Conservation (phyloP, 1,140 invertebrate genomes). For the Danaus melanippus region DNA sequence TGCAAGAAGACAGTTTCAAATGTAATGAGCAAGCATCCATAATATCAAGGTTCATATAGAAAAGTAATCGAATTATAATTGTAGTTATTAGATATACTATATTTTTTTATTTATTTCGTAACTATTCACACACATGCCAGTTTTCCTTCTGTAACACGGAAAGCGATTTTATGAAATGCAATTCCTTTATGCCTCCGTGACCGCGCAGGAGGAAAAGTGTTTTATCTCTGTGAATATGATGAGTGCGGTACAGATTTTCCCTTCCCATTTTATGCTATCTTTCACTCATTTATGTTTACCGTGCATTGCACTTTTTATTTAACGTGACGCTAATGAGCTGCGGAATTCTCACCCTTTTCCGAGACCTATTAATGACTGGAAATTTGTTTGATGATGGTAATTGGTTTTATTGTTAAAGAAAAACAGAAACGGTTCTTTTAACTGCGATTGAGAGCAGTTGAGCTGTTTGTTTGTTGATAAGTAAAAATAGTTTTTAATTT, state of each 20-base stretch:
- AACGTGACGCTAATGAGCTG: slow-evolving; percentile 23
- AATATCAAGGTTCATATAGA: too few species aligned
- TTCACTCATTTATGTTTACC: slow-evolving; percentile 20
- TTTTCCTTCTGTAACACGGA: not conserved
- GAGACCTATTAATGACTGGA: slow-evolving; percentile 5
- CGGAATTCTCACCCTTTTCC: slow-evolving; percentile 8
- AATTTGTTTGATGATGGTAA: not conserved
- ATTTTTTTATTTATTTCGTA: too few species aligned
- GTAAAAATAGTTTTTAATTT: too few species aligned
- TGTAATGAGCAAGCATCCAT: too few species aligned
- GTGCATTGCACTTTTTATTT: slow-evolving; percentile 18
- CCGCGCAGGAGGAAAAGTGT: slow-evolving; percentile 14
- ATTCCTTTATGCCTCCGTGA: slow-evolving; percentile 13
- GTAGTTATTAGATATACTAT: too few species aligned
- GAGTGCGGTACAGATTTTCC: slow-evolving; percentile 9
- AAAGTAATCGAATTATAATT: too few species aligned
- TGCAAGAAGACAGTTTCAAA: too few species aligned
- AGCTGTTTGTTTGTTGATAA: too few species aligned
- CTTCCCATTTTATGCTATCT: slow-evolving; percentile 10
- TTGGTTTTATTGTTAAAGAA: too few species aligned
- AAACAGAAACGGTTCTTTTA: too few species aligned
- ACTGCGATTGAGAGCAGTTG: too few species aligned
- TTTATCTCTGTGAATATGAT: slow-evolving; percentile 10
- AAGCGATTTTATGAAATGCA: slow-evolving; percentile 10
- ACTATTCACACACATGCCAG: too few species aligned